Conservation (phyloP, 2,888 invertebrate genomes). For the Morpho achilles region DNA sequence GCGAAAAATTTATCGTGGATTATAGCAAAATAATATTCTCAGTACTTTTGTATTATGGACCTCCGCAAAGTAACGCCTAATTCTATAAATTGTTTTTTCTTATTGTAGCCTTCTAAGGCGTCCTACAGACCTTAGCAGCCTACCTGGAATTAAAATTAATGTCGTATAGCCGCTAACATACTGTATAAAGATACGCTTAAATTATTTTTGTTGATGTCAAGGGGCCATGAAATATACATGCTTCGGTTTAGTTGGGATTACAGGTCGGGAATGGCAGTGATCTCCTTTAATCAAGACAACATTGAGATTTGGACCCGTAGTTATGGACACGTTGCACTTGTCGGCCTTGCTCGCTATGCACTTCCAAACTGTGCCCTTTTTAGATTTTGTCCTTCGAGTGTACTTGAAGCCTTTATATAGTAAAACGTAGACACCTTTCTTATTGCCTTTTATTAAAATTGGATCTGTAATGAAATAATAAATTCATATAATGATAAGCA, state of each 20-base stretch:
- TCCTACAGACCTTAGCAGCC: too few relatives aligned
- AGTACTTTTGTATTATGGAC: too few relatives aligned
- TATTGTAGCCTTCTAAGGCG: too few relatives aligned
- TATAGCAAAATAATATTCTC: too few relatives aligned
- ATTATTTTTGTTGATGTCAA: neutral
- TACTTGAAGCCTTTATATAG: conserved; percentile 52
- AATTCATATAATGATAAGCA: neutral
- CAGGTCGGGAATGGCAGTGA: conserved; percentile 49
- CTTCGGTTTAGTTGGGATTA: conserved; percentile 47
- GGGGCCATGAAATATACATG: conserved; percentile 65
- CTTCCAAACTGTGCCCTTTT: conserved; percentile 65
- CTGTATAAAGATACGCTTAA: too few relatives aligned
- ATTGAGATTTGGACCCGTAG: conserved; percentile 56
- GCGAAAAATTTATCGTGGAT: too few relatives aligned
- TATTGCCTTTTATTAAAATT: conserved; percentile 53
- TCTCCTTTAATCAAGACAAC: conserved; percentile 46
- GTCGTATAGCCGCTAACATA: too few relatives aligned
- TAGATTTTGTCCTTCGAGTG: conserved; percentile 54
- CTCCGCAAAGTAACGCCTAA: too few relatives aligned
- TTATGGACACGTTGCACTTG: conserved; percentile 49
- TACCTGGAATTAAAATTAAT: too few relatives aligned
- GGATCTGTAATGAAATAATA: conserved; percentile 45
- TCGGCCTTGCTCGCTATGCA: conserved; percentile 55
- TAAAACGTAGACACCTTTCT: conserved; percentile 52
- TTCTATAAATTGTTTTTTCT: too few relatives aligned